These are phyloP conservation scores for Salpingus planirostris DNA, from an alignment of 2,888 invertebrate species.

Conservation along the genomic window DNA sequence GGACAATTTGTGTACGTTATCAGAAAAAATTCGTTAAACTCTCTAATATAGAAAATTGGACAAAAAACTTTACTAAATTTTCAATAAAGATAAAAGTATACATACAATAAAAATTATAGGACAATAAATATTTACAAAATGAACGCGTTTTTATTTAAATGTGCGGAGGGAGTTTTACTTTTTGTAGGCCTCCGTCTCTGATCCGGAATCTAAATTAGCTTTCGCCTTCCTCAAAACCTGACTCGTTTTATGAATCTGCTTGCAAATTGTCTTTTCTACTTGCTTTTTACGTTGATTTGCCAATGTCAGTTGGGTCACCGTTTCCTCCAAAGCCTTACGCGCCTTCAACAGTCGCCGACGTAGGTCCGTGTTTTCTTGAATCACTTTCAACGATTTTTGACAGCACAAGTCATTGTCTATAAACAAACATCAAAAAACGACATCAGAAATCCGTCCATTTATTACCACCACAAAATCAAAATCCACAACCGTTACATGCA, in stretches of 20 bases:
- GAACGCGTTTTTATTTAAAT: no score
- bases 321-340: conserved; percentile 66
- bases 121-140: no score
- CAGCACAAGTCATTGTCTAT: conserved; percentile 32
- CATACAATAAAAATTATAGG: conserved; percentile 1
- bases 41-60: no score
- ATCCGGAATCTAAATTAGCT: conserved; percentile 56
- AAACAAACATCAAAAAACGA: conserved; percentile 5
- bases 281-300: conserved; percentile 73
- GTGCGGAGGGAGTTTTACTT: no score
- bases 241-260: conserved; percentile 71
- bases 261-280: conserved; percentile 75
- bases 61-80: no score
- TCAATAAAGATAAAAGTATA: not conserved
- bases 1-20: no score
- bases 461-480: no score
- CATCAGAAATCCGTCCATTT: no score
- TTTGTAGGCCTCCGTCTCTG: conserved; percentile 34
- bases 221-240: conserved; percentile 67
- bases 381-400: conserved; percentile 29
- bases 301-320: conserved; percentile 62
- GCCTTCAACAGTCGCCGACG: conserved; percentile 63
- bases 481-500: no score
- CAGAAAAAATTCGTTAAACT: no score
- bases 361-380: conserved; percentile 59